A percentile compares a stretch with the other conserved stretches of the same genome.
phyloP scores from a whole-genome alignment of 2,888 invertebrate species.

The Eucera pruinosa region DNA sequence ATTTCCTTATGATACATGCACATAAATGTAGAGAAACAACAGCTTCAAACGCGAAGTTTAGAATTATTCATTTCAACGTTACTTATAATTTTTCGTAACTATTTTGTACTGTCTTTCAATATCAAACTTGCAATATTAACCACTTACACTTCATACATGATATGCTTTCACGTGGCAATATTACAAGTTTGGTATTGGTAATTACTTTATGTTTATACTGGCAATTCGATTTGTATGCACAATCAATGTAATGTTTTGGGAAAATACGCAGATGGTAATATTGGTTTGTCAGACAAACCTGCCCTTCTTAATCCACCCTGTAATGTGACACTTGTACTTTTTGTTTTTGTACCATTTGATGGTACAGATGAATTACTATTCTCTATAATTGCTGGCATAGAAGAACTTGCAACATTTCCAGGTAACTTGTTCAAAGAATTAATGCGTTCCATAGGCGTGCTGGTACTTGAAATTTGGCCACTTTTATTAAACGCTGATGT shows the following conservation, averaged over 20 bases:
- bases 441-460: constrained; percentile 82
- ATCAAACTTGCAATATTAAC: constrained; percentile 48
- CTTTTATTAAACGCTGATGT: constrained; percentile 77
- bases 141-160: background rate
- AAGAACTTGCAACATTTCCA: constrained; percentile 64
- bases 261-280: constrained; percentile 81
- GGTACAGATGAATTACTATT: constrained; percentile 78
- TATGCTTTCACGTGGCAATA: constrained; percentile 12
- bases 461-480: constrained; percentile 81
- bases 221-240: constrained; percentile 23
- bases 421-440: constrained; percentile 76
- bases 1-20: constrained; percentile 15
- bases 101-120: constrained; percentile 64
- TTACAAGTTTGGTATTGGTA: constrained; percentile 33
- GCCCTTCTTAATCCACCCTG: constrained; percentile 80
- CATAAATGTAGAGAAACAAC: constrained; percentile 32
- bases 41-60: constrained; percentile 29
- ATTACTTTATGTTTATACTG: constrained; percentile 36
- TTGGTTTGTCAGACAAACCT: constrained; percentile 79
- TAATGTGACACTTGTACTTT: constrained; percentile 73
- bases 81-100: constrained; percentile 53
- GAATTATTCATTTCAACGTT: constrained; percentile 56
- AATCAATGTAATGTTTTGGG: constrained; percentile 80
- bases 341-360: constrained; percentile 77
- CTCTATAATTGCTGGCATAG: constrained; percentile 76